Base-by-base conservation (phyloP, 2,888 invertebrate species). In the Apodemia mormo region DNA sequence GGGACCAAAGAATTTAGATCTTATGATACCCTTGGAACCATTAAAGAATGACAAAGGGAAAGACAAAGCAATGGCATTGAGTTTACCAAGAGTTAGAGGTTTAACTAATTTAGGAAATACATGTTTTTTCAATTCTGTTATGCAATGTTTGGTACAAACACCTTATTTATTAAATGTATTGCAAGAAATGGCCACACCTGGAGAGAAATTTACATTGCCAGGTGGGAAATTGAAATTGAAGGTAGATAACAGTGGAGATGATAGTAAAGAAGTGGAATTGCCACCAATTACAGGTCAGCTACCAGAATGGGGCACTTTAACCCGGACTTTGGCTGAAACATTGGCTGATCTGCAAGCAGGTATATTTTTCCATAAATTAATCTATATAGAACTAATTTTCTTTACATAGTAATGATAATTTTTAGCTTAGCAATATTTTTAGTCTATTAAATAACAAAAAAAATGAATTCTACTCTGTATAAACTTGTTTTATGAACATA, bases 51-150 rank as follows among this genome's bases (percentile, higher is more conserved):
- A 91, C 40, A 92, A 90, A 81, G 82, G 80, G 2, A 92, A 90
- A 79, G 90, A 92, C 37, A 92, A 89, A 76, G 80, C 84, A 0
- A 80, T 84, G 67, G 78, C 79, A n/a, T 78, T 82, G 71, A 85
- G 79, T 74, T 77, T 94, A 72, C 95, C 94, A 0, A 89, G 95
- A 58, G 95, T 96, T 0, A 91, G 97, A 90, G 99, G 99, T 0
- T 92, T 99, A 61, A 94, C 95, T 68, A 99, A 99, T 92, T 93
- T 99, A 82, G 99, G 99, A 67, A 99, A 99, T 85, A 99, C 99
- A 0, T 99, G 99, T 85, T 99, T 98, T 89, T 98, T 99, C 86
- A 99, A 99, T 93, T 97, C 99, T 40, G 98, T 99, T 9, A 95
- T 99, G 94, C 99, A 99, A 91, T 97, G 97, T 84, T 92, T 98